A percentile compares a stretch with the other conserved stretches of the same genome.
phyloP scores from a whole-genome alignment of 1,140 invertebrate genomes.

The Meloidogyne exigua region DNA sequence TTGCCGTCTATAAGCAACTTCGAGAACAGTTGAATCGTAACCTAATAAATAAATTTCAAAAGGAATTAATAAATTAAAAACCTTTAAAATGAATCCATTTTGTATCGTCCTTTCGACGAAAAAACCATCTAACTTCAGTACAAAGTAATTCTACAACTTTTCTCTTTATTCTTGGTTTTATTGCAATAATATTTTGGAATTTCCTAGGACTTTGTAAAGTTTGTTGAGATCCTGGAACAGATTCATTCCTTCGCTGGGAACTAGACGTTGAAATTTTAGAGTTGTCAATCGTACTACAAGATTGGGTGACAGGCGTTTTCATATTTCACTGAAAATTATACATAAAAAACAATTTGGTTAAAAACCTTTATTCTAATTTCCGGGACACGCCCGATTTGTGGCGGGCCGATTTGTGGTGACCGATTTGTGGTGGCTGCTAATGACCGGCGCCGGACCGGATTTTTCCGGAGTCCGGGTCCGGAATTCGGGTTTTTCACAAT shows the following conservation, averaged over 20 bases:
- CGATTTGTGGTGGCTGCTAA: no score
- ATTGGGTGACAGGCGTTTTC: neutral
- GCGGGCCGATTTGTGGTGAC: no score
- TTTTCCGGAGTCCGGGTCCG: no score
- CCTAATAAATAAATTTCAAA: constrained; percentile 38
- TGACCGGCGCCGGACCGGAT: no score
- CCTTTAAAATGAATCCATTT: constrained; percentile 60
- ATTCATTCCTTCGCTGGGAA: neutral
- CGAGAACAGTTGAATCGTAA: constrained; percentile 56
- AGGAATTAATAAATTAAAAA: constrained; percentile 20
- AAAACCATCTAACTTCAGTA: constrained; percentile 59
- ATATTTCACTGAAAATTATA: neutral
- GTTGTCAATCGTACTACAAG: neutral
- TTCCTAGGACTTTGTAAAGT: neutral
- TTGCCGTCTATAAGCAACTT: constrained; percentile 49
- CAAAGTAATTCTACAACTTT: constrained; percentile 56
- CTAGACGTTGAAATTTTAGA: neutral
- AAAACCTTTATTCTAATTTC: no score
- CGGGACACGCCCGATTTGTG: no score
- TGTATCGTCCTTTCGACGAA: constrained; percentile 35
- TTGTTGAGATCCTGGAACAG: neutral
- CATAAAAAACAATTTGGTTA: no score
- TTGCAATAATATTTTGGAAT: constrained; percentile 15
- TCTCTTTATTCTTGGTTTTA: constrained; percentile 18
- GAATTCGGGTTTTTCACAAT: no score